Evolutionary conservation across 2,888 invertebrate genomes (phyloP), one percentile per base, ranked within the genome.

Genomic region (Philaethria dido): DNA sequence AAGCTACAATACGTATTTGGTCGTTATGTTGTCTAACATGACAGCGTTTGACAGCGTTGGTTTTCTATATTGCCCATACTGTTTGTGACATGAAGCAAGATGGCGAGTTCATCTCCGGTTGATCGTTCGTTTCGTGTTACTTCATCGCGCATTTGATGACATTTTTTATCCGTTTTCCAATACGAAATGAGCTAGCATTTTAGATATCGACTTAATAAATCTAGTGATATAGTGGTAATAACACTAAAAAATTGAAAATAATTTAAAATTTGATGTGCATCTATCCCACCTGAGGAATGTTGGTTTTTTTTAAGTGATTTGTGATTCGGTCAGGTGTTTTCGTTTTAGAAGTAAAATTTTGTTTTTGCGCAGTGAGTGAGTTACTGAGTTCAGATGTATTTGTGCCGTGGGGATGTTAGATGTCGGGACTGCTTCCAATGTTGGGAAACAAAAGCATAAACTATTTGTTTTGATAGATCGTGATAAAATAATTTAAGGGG

Each of bases 221-320:
- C 72, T 83, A 79, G 79, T 82, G 77, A 77, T 74, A 77, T 76
- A 82, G 87, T 89, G 87, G 80, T 79, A 72, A 71, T 71, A 78
- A 77, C 78, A 77, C 75, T 80, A 71, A 76, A 78, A 64, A 74
- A 78, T 83, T 83, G 75, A 61, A 62, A 68, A 73, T 72, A 72
- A 69, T 70, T 79, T 77, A 74, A 72, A 83, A 75, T 80, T 81
- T 76, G 75, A 81, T 84, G 88, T 90, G 88, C 81, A 85, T 86
- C 82, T 89, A 87, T 92, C 93, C 94, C 94, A 94, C 94, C 94
- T 94, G 94, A 94, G 94, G 94, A 94, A 94, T 94, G 94, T 93
- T 93, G 88, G 88, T 92, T 93, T 93, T 93, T 70, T 93, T 93
- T 93, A 92, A 93, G 92, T 92, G 92, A 93, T 93, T 93, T 93